Percentiles rank a stretch among this genome's conserved stretches.
phyloP scores from a whole-genome alignment of 2,888 invertebrate species.

The Lymantria monacha region DNA sequence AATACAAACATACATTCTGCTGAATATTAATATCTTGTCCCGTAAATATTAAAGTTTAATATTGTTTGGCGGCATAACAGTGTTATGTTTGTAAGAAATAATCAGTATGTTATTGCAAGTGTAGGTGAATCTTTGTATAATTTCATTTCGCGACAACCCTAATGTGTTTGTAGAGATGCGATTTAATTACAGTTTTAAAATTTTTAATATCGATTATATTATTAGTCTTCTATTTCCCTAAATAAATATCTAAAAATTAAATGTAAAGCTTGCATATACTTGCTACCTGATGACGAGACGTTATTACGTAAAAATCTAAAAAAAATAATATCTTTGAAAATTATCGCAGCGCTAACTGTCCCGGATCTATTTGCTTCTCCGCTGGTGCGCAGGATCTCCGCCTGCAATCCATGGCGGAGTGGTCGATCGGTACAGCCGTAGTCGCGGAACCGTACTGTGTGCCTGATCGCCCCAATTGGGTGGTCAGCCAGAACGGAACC shows the following conservation, averaged over 20 bases:
- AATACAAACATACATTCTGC: constrained; percentile 13
- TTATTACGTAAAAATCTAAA: background rate
- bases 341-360: no score
- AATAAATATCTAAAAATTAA: background rate
- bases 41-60: constrained; percentile 17
- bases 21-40: constrained; percentile 13
- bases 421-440: no score
- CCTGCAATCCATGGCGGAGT: no score
- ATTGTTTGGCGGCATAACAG: constrained; percentile 8
- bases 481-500: no score
- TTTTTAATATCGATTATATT: constrained; percentile 1
- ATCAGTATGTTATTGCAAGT: constrained; percentile 72
- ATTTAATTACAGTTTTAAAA: constrained; percentile 2
- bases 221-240: background rate
- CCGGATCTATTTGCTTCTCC: no score
- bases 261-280: no score
- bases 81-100: constrained; percentile 49
- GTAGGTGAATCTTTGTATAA: constrained; percentile 73
- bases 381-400: no score
- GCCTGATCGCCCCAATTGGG: no score
- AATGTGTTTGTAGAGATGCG: constrained; percentile 56
- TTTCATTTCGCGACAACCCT: constrained; percentile 73
- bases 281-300: no score
- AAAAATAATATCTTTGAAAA: background rate
- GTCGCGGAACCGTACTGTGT: no score